Evolutionary conservation across 2,888 invertebrate species (phyloP).

Genomic region (Eupithecia centaureata): DNA sequence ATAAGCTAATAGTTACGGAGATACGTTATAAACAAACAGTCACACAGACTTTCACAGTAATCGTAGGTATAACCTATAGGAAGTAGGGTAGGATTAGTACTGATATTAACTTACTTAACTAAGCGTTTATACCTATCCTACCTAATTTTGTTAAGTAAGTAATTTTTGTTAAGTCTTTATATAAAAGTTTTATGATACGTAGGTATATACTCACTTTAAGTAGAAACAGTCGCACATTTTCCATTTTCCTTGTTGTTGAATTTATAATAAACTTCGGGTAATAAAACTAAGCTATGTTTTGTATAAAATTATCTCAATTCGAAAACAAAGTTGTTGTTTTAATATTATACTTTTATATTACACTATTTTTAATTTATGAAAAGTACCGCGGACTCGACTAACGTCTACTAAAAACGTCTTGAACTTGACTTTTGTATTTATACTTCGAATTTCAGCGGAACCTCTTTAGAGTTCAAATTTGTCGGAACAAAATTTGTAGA

Average conservation of each 20-base stretch:
- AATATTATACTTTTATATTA: neutral
- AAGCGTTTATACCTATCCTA: no score
- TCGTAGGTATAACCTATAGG: no score
- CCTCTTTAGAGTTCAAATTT: conserved; percentile 24
- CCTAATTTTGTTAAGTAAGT: no score
- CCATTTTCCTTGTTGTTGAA: conserved; percentile 49
- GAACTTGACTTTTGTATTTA: conserved; percentile 71
- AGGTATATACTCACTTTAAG: conserved; percentile 55
- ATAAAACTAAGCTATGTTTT: neutral
- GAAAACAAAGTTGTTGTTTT: neutral
- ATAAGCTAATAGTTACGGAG: no score
- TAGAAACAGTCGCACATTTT: conserved; percentile 52
- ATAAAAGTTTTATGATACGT: neutral
- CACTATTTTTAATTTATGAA: neutral
- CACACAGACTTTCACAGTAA: no score
- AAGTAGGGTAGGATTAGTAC: no score
- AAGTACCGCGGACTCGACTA: neutral
- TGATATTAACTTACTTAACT: no score
- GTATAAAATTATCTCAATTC: neutral
- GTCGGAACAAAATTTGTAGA: conserved; percentile 43
- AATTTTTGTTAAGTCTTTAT: no score
- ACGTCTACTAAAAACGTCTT: conserved; percentile 55
- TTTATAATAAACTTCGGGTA: neutral
- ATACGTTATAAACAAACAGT: no score
- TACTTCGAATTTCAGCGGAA: conserved; percentile 50